phyloP scores from a whole-genome alignment of 2,888 invertebrate species.

The Thalpophila matura region DNA sequence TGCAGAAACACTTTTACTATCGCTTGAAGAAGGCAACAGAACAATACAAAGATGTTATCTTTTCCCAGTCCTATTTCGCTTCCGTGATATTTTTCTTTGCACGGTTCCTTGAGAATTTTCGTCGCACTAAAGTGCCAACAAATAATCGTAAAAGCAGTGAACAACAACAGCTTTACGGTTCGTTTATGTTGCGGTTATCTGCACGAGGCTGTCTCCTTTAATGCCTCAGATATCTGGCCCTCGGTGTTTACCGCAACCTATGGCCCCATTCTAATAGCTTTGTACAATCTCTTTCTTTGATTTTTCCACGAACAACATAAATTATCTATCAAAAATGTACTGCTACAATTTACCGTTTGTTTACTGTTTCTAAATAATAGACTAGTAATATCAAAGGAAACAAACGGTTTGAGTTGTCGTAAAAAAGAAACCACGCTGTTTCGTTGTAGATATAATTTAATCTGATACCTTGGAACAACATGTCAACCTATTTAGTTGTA shows the following conservation, averaged over 20 bases:
- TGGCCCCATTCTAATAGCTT: slow-evolving; percentile 65
- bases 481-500: slow-evolving; percentile 50
- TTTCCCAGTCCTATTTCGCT: slow-evolving; percentile 47
- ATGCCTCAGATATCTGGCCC: slow-evolving; percentile 65
- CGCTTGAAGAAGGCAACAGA: slow-evolving; percentile 19
- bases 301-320: slow-evolving; percentile 42
- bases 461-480: slow-evolving; percentile 4
- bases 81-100: slow-evolving; percentile 57
- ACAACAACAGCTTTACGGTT: slow-evolving; percentile 79
- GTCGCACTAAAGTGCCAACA: slow-evolving; percentile 67
- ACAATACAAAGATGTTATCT: slow-evolving; percentile 49
- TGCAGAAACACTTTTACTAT: slow-evolving; percentile 46
- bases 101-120: slow-evolving; percentile 52
- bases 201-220: slow-evolving; percentile 66
- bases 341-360: slow-evolving; percentile 41
- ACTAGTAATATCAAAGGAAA: slow-evolving; percentile 7
- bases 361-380: slow-evolving; percentile 39
- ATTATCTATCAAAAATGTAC: slow-evolving; percentile 38
- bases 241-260: slow-evolving; percentile 63
- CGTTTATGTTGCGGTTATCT: slow-evolving; percentile 76
- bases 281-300: slow-evolving; percentile 53
- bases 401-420: neutral
- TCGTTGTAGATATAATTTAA: neutral
- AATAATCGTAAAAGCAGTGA: slow-evolving; percentile 75
- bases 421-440: slow-evolving; percentile 12